Conservation (phyloP, 2,888 invertebrate species). For the Polyommatus icarus region DNA sequence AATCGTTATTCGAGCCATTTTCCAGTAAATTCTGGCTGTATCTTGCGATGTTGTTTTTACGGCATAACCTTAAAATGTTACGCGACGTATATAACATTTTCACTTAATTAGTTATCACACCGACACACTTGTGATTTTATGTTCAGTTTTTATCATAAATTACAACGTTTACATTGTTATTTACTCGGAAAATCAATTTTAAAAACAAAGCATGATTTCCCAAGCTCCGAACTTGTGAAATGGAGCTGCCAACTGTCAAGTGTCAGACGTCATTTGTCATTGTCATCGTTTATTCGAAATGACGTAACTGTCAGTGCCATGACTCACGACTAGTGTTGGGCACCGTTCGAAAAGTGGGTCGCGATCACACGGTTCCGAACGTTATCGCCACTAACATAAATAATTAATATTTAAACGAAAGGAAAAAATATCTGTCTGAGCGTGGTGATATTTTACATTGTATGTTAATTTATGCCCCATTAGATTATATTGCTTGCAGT, state of each 20-base stretch:
- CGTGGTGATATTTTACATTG: constrained; percentile 32
- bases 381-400: constrained; percentile 23
- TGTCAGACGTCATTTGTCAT: neutral
- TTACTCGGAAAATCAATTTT: neutral
- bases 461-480: constrained; percentile 28
- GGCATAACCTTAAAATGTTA: constrained; percentile 69
- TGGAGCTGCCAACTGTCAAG: neutral
- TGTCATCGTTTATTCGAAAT: neutral
- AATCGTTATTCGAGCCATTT: constrained; percentile 42
- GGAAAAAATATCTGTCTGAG: constrained; percentile 25
- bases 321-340: constrained; percentile 27
- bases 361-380: constrained; percentile 15
- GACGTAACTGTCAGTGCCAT: constrained; percentile 13
- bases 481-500: constrained; percentile 18
- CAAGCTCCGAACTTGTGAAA: neutral
- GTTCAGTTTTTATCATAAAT: neutral
- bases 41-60: constrained; percentile 51
- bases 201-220: neutral
- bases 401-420: constrained; percentile 18
- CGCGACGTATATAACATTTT: constrained; percentile 57
- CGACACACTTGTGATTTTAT: neutral
- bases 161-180: neutral
- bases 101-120: constrained; percentile 35
- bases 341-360: constrained; percentile 22
- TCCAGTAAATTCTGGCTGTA: constrained; percentile 49